Evolutionary conservation across 2,113 vertebrate genomes (phyloP).

Genomic region (Phrynosoma platyrhinos): DNA sequence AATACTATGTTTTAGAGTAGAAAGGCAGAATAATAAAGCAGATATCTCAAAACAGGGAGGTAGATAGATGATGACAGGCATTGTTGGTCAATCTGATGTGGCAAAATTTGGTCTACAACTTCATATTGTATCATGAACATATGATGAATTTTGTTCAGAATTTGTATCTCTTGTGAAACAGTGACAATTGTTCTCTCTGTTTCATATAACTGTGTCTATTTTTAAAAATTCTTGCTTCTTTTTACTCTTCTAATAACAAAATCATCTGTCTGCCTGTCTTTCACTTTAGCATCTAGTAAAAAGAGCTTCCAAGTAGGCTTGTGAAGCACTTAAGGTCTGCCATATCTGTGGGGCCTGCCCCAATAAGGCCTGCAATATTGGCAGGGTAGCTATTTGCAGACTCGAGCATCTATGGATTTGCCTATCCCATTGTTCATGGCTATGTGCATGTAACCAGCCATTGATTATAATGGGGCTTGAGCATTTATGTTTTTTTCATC

Average conservation of each 20-base stretch:
- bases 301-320: constrained; percentile 26
- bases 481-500: too few species aligned
- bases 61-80: too few species aligned
- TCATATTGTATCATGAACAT: background rate
- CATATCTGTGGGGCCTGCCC: too few species aligned
- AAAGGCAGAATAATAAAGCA: background rate
- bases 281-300: constrained; percentile 28
- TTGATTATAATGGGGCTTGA: too few species aligned
- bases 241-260: constrained; percentile 32
- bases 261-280: background rate
- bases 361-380: too few species aligned
- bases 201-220: constrained; percentile 4
- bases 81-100: background rate
- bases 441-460: too few species aligned
- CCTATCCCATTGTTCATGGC: too few species aligned
- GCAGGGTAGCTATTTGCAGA: too few species aligned
- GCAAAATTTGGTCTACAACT: background rate
- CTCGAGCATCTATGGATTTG: too few species aligned
- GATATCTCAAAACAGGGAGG: too few species aligned
- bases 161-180: too few species aligned
- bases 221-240: constrained; percentile 19
- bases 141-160: background rate
- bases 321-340: background rate
- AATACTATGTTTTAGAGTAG: background rate
- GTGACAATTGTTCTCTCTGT: too few species aligned